Evolutionary conservation across 2,113 vertebrate species (phyloP).

Genomic region (Seriola quinqueradiata): DNA sequence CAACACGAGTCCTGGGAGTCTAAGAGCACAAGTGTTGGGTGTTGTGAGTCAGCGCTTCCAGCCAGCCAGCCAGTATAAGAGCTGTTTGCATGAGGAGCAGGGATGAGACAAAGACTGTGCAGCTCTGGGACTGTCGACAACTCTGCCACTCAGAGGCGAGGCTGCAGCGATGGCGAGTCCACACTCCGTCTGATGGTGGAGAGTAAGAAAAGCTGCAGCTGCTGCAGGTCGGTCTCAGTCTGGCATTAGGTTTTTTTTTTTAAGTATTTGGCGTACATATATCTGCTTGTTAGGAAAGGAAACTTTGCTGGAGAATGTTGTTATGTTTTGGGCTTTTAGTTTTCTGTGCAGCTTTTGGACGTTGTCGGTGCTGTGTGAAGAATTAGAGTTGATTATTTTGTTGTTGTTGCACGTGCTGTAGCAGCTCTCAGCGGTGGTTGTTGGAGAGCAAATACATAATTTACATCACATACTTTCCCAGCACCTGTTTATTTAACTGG

Average conservation of each 20-base stretch:
- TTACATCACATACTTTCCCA: neutral
- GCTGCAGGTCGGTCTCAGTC: slow-evolving; percentile 49
- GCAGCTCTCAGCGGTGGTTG: slow-evolving; percentile 4
- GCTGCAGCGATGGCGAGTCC: slow-evolving; percentile 47
- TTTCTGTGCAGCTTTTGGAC: neutral
- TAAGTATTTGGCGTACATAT: neutral
- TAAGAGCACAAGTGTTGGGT: slow-evolving; percentile 57
- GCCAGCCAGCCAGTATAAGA: slow-evolving; percentile 59
- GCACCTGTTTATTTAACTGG: slow-evolving; percentile 19
- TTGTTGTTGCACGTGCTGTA: neutral
- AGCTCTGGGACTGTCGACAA: slow-evolving; percentile 56
- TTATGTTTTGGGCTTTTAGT: neutral
- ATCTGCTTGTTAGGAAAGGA: neutral
- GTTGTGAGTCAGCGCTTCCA: slow-evolving; percentile 67
- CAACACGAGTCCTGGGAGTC: slow-evolving; percentile 38
- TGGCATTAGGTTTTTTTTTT: neutral
- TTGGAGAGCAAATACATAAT: slow-evolving; percentile 32
- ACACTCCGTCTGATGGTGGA: slow-evolving; percentile 26
- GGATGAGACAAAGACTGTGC: slow-evolving; percentile 54
- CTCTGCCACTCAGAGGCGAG: slow-evolving; percentile 38
- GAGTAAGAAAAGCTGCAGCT: slow-evolving; percentile 32
- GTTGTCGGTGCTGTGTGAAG: neutral
- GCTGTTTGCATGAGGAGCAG: slow-evolving; percentile 62
- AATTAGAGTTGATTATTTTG: neutral
- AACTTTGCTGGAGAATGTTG: neutral